These are phyloP conservation scores for Gymnobelideus leadbeateri DNA, from an alignment of 2,113 vertebrate species.

Conservation along the genomic window DNA sequence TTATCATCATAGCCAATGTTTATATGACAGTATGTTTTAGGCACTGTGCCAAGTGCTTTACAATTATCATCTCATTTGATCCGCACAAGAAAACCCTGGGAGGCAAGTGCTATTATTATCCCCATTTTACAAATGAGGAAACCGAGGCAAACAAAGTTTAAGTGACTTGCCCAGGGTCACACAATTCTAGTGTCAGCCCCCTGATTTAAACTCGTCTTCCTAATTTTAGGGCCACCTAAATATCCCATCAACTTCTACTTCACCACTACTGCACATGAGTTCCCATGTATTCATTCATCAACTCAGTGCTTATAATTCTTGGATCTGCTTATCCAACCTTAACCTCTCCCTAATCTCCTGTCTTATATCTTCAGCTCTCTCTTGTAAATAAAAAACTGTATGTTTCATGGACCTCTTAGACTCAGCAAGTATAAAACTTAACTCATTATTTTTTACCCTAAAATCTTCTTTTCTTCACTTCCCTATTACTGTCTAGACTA, in stretches of 20 bases:
- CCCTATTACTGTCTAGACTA: too few relatives aligned
- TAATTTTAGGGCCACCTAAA: neutral
- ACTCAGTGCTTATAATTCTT: neutral
- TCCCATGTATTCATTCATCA: neutral
- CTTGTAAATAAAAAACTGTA: neutral
- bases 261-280: neutral
- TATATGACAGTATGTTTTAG: neutral
- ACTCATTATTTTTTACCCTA: neutral
- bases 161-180: neutral
- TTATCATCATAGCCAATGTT: neutral
- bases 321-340: neutral
- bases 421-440: neutral
- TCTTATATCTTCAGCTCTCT: neutral
- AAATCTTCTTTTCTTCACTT: neutral
- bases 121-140: neutral
- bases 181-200: neutral
- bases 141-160: neutral
- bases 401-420: neutral
- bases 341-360: neutral
- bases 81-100: neutral
- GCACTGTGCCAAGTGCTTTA: neutral
- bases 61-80: neutral
- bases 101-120: neutral
- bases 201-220: neutral
- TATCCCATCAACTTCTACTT: neutral